Evolutionary conservation across 2,113 vertebrate genomes (phyloP), one percentile per base, ranked within the genome.

Genomic region (Tympanuchus pallidicinctus): DNA sequence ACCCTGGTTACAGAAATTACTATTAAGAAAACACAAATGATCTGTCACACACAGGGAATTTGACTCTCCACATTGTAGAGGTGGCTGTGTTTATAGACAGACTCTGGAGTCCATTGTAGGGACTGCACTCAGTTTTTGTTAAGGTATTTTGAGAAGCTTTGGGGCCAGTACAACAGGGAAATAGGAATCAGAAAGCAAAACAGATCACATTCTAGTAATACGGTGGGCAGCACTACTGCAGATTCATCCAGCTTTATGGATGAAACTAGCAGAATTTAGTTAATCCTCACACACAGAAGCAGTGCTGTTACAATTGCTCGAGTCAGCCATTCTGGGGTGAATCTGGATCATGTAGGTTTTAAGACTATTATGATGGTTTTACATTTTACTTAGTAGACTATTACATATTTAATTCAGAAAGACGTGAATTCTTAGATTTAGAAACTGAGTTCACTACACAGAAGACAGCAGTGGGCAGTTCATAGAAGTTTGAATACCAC

Each of bases 291-390:
- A 71, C 59, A 50, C 30, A 80, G 74, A 63, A 79, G 56, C 72
- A 85, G 43, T 18, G 42, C 67, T 76, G 71, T 73, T 92, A 91
- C 64, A 86, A 78, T 82, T 93, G 66, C 82, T 72, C 89, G 91
- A 57, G 14, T 95, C 86, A 95, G 91, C 85, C 89, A 83, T 48
- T 96, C 82, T 43, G 77, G 47, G 79, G 79, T 84, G 89, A 94
- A 93, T 85, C 81, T 94, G 89, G 54, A 87, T 89, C 66, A 45
- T 73, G 89, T 86, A 47, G 82, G 67, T 89, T 89, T 93, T 93
- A 92, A 95, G 78, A 60, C 54, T 95, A 89, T 94, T 84, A 92
- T 32, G 64, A 79, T 48, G 52, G 89, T 52, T 95, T 95, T 88
- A 82, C 60, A 70, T 93, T 90, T 85, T 82, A 86, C 89, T 89